Evolutionary conservation across 2,113 vertebrate genomes (phyloP).

Genomic region (Calidris pygmaea): DNA sequence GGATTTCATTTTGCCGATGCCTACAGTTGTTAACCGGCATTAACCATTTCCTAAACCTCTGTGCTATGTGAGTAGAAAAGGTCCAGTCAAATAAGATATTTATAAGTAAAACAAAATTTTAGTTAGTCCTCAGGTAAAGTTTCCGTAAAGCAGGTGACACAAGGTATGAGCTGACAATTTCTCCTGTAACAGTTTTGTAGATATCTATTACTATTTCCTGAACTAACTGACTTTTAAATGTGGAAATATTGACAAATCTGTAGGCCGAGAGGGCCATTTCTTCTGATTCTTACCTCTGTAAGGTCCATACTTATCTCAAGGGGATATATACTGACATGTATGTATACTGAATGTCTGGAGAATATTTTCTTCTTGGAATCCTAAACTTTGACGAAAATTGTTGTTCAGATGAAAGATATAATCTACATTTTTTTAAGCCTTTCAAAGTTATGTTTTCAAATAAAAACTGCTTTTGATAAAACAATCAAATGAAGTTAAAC

Average conservation of each 20-base stretch:
- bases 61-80: neutral
- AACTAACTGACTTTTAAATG: neutral
- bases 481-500: neutral
- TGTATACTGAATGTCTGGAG: neutral
- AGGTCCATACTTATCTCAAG: neutral
- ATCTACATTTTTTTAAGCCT: neutral
- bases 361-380: neutral
- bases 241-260: neutral
- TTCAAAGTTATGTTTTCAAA: neutral
- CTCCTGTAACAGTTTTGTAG: neutral
- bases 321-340: neutral
- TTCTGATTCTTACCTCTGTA: neutral
- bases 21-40: neutral
- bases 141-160: neutral
- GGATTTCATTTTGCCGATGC: neutral
- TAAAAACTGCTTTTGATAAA: neutral
- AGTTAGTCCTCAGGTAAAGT: neutral
- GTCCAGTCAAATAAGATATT: neutral
- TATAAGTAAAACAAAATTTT: neutral
- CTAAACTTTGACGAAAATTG: neutral
- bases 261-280: neutral
- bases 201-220: neutral
- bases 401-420: neutral
- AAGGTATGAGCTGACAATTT: neutral
- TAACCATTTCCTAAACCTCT: neutral